These are phyloP conservation scores for Nothobranchius furzeri DNA, from an alignment of 2,113 vertebrate genomes.

Conservation along the genomic window DNA sequence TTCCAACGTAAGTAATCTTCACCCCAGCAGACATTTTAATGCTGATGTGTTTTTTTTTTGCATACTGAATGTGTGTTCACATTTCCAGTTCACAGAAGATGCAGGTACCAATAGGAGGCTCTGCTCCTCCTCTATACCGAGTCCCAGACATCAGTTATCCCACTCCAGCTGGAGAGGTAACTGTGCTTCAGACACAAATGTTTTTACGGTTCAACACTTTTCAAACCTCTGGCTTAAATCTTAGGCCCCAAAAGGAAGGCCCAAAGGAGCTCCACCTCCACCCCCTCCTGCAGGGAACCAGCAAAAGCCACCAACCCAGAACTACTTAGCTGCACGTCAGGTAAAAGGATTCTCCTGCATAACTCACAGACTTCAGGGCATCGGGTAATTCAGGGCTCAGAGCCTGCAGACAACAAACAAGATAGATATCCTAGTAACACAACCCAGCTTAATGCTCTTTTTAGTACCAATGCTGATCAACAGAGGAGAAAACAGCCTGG, in stretches of 20 bases:
- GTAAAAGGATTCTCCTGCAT: conserved; percentile 34
- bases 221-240: neutral
- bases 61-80: neutral
- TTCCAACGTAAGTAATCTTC: conserved; percentile 43
- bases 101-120: neutral
- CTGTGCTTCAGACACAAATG: neutral
- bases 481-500: no score
- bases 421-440: no score
- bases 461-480: no score
- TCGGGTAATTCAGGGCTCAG: neutral
- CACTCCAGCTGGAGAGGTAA: conserved; percentile 27
- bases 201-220: neutral
- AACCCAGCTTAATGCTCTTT: neutral
- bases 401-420: neutral
- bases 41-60: neutral
- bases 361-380: neutral
- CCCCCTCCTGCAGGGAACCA: conserved; percentile 60
- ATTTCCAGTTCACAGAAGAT: conserved; percentile 28
- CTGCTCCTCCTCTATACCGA: neutral
- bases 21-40: neutral
- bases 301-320: conserved; percentile 35
- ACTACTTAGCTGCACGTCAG: conserved; percentile 66
- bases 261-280: conserved; percentile 66
- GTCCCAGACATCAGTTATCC: conserved; percentile 1
- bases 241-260: conserved; percentile 29